Evolutionary conservation across 2,113 vertebrate genomes (phyloP).

Genomic region (Macquaria australasica): DNA sequence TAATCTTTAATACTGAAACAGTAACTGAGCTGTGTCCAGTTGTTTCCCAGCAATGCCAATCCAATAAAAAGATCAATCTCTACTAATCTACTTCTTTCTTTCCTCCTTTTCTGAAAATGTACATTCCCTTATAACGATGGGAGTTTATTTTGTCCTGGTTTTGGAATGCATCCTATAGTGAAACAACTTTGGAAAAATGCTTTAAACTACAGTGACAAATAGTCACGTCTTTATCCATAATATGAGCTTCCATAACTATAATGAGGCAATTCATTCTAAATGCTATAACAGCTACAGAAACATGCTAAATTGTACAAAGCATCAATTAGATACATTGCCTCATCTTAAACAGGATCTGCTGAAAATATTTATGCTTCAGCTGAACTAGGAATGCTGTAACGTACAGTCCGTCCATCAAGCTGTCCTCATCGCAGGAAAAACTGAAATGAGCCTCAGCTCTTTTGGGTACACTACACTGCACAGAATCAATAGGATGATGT

Average conservation of each 20-base stretch:
- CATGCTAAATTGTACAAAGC: background rate
- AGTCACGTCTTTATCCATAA: background rate
- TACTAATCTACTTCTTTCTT: background rate
- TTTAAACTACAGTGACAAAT: constrained; percentile 2
- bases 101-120: background rate
- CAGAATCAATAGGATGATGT: constrained; percentile 35
- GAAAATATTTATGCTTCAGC: background rate
- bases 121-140: background rate
- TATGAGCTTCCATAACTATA: constrained; percentile 20
- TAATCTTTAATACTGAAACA: background rate
- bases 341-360: background rate
- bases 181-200: constrained; percentile 2
- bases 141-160: background rate
- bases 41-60: background rate
- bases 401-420: background rate
- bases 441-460: constrained; percentile 14
- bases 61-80: background rate
- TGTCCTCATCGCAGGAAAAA: background rate
- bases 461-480: constrained; percentile 23
- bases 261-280: constrained; percentile 31
- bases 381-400: constrained; percentile 11
- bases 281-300: constrained; percentile 15
- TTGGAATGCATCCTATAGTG: background rate
- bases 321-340: constrained; percentile 14
- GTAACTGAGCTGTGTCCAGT: background rate